Evolutionary conservation across 2,797 vertebrate species (phyloP).

Genomic region (Harpagifer antarcticus): DNA sequence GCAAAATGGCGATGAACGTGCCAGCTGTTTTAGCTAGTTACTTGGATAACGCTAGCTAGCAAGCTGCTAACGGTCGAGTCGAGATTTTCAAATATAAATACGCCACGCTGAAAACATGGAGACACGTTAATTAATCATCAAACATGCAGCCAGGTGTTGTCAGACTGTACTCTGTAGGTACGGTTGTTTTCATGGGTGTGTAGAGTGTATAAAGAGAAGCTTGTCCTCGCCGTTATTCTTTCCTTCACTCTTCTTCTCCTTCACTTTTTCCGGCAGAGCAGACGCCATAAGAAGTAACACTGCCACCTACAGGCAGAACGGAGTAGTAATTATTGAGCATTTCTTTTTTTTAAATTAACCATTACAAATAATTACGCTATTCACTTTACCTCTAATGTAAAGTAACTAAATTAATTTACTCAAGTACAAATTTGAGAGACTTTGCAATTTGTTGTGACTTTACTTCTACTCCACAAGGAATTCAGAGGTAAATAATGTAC

Average conservation of each 20-base stretch:
- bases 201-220: too few species aligned
- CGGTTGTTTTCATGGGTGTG: background rate
- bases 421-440: too few species aligned
- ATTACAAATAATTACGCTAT: too few species aligned
- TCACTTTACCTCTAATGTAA: too few species aligned
- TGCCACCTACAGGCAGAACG: conserved; percentile 26
- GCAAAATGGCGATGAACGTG: conserved; percentile 80
- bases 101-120: background rate
- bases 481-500: too few species aligned
- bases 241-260: conserved; percentile 6
- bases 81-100: rapidly evolving
- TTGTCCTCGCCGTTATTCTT: too few species aligned
- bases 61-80: rapidly evolving
- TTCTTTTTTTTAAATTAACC: too few species aligned
- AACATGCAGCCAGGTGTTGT: background rate
- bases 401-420: too few species aligned
- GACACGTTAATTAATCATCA: rapidly evolving
- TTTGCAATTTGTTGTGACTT: too few species aligned
- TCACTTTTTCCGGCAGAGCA: background rate
- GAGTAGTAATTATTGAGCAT: too few species aligned
- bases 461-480: too few species aligned
- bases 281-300: background rate
- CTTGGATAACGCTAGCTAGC: conserved; percentile 15
- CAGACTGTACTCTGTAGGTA: background rate
- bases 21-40: conserved; percentile 12